Base-by-base conservation (phyloP, 2,113 vertebrate species). In the Psittacus erithacus region DNA sequence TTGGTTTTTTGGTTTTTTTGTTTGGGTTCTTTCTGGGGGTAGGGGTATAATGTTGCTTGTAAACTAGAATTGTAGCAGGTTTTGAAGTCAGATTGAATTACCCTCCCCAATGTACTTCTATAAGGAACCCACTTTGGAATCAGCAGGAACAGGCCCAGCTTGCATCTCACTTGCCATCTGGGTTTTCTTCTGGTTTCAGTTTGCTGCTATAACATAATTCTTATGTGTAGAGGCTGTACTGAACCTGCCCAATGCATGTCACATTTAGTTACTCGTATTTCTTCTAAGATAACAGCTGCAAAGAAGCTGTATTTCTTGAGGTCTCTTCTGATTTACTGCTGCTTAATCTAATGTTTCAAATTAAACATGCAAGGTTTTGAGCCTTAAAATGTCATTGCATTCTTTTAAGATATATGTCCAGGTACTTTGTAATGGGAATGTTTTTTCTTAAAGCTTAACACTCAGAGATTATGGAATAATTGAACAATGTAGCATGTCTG, bases 261-360 rank as follows among this genome's bases (percentile, higher is more conserved):
- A 89, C 57, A 73, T 93, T 81, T 87, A 88, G 84, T 76, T 92
- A 46, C 52, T 92, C 39, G 2, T 82, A 76, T 86, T 96, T 95
- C 75, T 94, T 87, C 53, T n/a, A 59, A 91, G 84, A 53, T 67
- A 94, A 82, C 25, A 46, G 78, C 88, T 92, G 90, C 43, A 60
- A 62, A 94, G 76, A 81, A 92, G 13, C 71, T 87, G 55, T 70
- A 70, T 86, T 93, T 89, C 53, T 85, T 91, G 64, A 90, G 57
- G 64, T 83, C n/a, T 80, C 12, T 70, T 24, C 78, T 87, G 90
- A 93, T 97, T 97, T 96, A 93, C 53, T 88, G 44, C 73, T 84
- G n/a, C 79, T 92, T 90, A 90, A 96, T 96, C 86, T 94, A 84
- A 59, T 96, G 94, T 94, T 97, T 96, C 87, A 94, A 92, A 93